Conservation (phyloP, 2,888 invertebrate species). For the Macrosoma leucophasiata region DNA sequence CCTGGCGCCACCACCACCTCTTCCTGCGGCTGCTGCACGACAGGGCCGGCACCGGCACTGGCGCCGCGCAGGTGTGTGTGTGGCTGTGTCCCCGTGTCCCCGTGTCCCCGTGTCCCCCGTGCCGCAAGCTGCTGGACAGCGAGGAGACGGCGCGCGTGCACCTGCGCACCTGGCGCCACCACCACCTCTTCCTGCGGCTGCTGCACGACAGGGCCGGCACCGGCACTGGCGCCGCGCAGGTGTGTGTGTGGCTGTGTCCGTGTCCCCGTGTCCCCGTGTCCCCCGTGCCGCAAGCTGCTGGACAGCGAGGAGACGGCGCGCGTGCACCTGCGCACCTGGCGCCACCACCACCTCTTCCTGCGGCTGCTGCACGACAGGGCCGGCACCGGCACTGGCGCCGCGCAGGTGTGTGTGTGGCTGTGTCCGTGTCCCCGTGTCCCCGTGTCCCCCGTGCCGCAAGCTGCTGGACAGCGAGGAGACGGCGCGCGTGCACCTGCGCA, state of each 20-base stretch:
- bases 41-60: slow-evolving; percentile 16
- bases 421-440: too few relatives aligned
- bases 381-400: slow-evolving; percentile 8
- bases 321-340: slow-evolving; percentile 79
- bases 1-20: slow-evolving; percentile 80
- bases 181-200: slow-evolving; percentile 77
- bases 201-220: slow-evolving; percentile 31
- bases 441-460: slow-evolving; percentile 79
- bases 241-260: background rate
- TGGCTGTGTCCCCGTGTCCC: background rate
- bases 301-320: slow-evolving; percentile 76
- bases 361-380: slow-evolving; percentile 39
- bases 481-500: slow-evolving; percentile 78
- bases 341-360: slow-evolving; percentile 80
- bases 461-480: slow-evolving; percentile 78
- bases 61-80: background rate
- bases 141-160: slow-evolving; percentile 79
- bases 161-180: slow-evolving; percentile 79
- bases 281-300: slow-evolving; percentile 80
- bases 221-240: background rate
- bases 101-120: slow-evolving; percentile 80
- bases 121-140: slow-evolving; percentile 78
- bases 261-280: too few relatives aligned
- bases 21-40: slow-evolving; percentile 65
- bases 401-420: background rate